Evolutionary conservation across 2,888 invertebrate genomes (phyloP), one percentile per base, ranked within the genome.

Genomic region (Phalera bucephala): DNA sequence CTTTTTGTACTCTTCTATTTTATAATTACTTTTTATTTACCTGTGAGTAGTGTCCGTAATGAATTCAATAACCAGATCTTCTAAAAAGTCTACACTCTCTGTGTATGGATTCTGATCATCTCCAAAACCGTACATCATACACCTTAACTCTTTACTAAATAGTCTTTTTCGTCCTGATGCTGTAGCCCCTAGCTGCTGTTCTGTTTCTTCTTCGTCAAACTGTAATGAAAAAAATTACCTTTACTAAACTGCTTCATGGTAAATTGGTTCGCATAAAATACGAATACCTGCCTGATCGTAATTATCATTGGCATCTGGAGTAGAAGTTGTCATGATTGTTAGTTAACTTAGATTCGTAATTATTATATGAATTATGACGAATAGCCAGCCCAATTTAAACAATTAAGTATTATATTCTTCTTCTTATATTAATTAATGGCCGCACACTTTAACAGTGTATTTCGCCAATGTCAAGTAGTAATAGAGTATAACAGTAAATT

Each of bases 121-220:
- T 2, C 99, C 99, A 91, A 99, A 99, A 0, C 99, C 99, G 79
- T 97, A 99, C 97, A 99, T 98, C 99, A 99, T 99, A 62, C 97
- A 97, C 17, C 98, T 92, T 25, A 99, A 82, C 80, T 97, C 97
- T 81, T 97, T 97, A 40, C 97, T 97, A 59, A 97, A 97, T 1
- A 97, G 77, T 27, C 97, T 91, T 77, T 97, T 97, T 19, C 96
- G 91, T 2, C 95, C 96, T 1, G 93, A 91, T 7, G 92, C 91
- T 20, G 93, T 93, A 0, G 92, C 91, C 1, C 93, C 94, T 38
- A 95, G 87, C 46, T 93, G 93, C 46, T 94, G 92, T 52, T 94
- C 94, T 7, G 92, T 90, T 39, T 95, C 94, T 46, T 94, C 94
- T 68, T 94, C 95, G 57, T 94, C 94, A 45, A 84, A 86, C 87